Percentiles rank a stretch among this genome's conserved stretches.
Conservation (phyloP, 2,888 invertebrate genomes). For the Lycocerus yunnanus region DNA sequence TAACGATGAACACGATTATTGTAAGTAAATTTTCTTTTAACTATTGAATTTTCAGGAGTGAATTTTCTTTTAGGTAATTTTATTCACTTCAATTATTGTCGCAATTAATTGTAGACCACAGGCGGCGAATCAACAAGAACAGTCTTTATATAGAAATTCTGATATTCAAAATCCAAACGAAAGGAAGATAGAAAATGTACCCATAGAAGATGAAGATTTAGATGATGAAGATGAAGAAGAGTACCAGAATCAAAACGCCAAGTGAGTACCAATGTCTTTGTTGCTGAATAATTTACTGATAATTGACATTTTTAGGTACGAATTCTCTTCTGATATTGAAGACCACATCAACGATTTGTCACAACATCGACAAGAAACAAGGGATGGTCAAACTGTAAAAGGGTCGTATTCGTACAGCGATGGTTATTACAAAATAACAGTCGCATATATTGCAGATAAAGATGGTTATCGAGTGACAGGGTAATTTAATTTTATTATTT, state of each 20-base stretch:
- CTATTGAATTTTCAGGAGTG: neutral
- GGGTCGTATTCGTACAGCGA: slow-evolving; percentile 66
- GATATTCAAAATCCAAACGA: neutral
- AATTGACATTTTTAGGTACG: slow-evolving; percentile 48
- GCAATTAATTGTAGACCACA: neutral
- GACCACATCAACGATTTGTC: slow-evolving; percentile 58
- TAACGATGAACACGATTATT: neutral
- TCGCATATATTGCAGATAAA: slow-evolving; percentile 65
- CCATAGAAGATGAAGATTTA: neutral
- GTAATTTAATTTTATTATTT: slow-evolving; percentile 47
- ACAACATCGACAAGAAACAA: slow-evolving; percentile 53
- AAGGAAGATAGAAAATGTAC: neutral
- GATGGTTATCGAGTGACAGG: slow-evolving; percentile 65
- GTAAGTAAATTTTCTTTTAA: neutral
- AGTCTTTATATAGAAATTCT: neutral
- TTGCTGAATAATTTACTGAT: neutral
- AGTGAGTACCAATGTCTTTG: neutral
- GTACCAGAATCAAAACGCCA: slow-evolving; percentile 1
- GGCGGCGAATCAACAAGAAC: neutral
- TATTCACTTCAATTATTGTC: neutral
- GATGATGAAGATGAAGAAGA: neutral
- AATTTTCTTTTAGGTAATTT: neutral
- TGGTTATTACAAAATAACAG: slow-evolving; percentile 61
- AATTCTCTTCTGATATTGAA: slow-evolving; percentile 55
- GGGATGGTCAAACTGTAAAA: slow-evolving; percentile 55